Conservation (phyloP, 2,888 invertebrate species). For the Brachyptera putata region DNA sequence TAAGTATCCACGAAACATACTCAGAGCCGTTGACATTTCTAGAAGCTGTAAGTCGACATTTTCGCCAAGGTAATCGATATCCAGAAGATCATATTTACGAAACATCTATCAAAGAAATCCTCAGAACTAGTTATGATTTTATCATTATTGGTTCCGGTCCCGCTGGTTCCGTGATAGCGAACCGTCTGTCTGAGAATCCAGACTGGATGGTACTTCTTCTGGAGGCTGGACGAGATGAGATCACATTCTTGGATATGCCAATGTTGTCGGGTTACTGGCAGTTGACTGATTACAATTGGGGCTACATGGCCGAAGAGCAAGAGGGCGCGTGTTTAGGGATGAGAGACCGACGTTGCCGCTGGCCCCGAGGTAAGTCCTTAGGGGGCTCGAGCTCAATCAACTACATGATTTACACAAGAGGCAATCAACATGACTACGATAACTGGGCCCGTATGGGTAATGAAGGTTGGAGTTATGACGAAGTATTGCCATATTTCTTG, state of each 20-base stretch:
- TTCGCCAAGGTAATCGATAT: not conserved
- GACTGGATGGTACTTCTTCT: conserved; percentile 59
- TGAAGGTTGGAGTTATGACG: conserved; percentile 46
- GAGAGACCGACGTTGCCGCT: conserved; percentile 33
- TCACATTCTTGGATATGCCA: conserved; percentile 55
- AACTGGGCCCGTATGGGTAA: conserved; percentile 37
- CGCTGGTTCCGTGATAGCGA: conserved; percentile 64
- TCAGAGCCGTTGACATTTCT: not conserved
- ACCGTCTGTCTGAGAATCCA: conserved; percentile 60
- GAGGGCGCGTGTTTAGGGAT: conserved; percentile 50
- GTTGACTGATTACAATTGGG: conserved; percentile 61
- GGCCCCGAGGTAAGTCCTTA: conserved; percentile 37
- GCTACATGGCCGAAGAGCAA: conserved; percentile 63
- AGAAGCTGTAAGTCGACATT: not conserved
- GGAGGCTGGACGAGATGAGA: conserved; percentile 58
- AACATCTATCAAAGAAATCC: not conserved
- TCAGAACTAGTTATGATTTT: conserved; percentile 55
- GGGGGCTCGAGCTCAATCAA: conserved; percentile 56
- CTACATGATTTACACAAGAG: conserved; percentile 51
- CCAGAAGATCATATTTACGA: not conserved
- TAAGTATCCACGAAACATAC: too few relatives aligned
- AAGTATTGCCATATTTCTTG: conserved; percentile 41
- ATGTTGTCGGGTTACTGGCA: conserved; percentile 55
- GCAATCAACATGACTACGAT: conserved; percentile 38
- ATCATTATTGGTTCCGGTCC: conserved; percentile 43